Conservation (phyloP, 2,888 invertebrate species). For the Conchocele bisecta region DNA sequence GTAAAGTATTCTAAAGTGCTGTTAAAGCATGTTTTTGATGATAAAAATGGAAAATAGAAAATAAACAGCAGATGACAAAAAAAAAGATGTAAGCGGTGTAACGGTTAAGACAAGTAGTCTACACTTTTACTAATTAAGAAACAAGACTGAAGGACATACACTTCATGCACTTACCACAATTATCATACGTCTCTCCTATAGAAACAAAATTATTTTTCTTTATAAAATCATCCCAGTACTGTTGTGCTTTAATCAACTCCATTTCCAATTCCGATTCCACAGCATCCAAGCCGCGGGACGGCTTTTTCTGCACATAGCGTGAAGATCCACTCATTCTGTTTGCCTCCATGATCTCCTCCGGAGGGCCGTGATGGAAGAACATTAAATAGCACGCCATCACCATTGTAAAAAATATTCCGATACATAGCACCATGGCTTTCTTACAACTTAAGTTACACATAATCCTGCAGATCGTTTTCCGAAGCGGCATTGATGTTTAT, state of each 20-base stretch:
- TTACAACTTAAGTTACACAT: conserved; percentile 53
- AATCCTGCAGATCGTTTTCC: conserved; percentile 9
- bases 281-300: conserved; percentile 32
- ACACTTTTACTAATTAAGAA: too few relatives aligned
- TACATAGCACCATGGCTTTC: conserved; percentile 24
- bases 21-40: too few relatives aligned
- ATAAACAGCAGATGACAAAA: too few relatives aligned
- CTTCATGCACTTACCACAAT: conserved; percentile 65
- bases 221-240: conserved; percentile 67
- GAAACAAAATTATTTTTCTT: conserved; percentile 62
- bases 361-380: conserved; percentile 62
- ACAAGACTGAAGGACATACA: too few relatives aligned
- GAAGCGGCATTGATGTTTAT: conserved; percentile 13
- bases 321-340: conserved; percentile 24
- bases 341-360: conserved; percentile 56
- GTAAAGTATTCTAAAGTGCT: too few relatives aligned
- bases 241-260: conserved; percentile 37
- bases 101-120: too few relatives aligned
- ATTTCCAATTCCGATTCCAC: conserved; percentile 46
- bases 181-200: conserved; percentile 70
- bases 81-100: too few relatives aligned
- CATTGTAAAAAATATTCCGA: conserved; percentile 16
- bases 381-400: conserved; percentile 29
- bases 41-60: too few relatives aligned
- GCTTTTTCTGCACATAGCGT: conserved; percentile 4